These are phyloP conservation scores for Paragorgia papillata DNA, from an alignment of 92 coral and sea anemone genomes.

Conservation along the genomic window DNA sequence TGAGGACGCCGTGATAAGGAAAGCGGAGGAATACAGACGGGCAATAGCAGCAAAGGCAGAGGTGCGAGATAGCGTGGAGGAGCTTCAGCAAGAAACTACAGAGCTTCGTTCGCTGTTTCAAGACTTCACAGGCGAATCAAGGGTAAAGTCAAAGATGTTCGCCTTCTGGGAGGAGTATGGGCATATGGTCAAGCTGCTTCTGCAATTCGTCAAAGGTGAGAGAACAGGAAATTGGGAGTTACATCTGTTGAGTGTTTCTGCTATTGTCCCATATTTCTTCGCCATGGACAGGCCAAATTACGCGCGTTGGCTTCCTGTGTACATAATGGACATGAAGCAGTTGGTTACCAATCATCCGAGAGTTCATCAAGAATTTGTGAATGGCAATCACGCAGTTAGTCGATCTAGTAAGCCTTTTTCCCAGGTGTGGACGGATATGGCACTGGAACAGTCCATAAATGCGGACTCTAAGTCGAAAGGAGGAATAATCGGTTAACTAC, in stretches of 20 bases:
- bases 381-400: slow-evolving; percentile 42
- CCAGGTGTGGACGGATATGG: slow-evolving; percentile 67
- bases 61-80: slow-evolving; percentile 30
- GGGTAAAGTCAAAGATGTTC: slow-evolving; percentile 45
- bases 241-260: slow-evolving; percentile 42
- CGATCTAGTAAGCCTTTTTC: slow-evolving; percentile 58
- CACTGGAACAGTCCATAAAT: slow-evolving; percentile 63
- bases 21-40: slow-evolving; percentile 51
- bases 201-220: slow-evolving; percentile 62
- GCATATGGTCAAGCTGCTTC: slow-evolving; percentile 46
- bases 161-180: slow-evolving; percentile 58
- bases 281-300: slow-evolving; percentile 66
- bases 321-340: slow-evolving; percentile 53
- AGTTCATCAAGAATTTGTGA: slow-evolving; percentile 48
- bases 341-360: slow-evolving; percentile 47
- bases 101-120: slow-evolving; percentile 26
- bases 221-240: slow-evolving; percentile 59
- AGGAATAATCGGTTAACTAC: slow-evolving; percentile 54
- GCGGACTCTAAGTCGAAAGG: slow-evolving; percentile 59
- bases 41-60: slow-evolving; percentile 45
- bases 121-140: slow-evolving; percentile 32
- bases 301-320: slow-evolving; percentile 60
- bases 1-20: slow-evolving; percentile 44
- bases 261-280: slow-evolving; percentile 53
- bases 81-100: slow-evolving; percentile 34